Evolutionary conservation across 2,113 vertebrate species (phyloP).

Genomic region (Mormyrus lacerda): DNA sequence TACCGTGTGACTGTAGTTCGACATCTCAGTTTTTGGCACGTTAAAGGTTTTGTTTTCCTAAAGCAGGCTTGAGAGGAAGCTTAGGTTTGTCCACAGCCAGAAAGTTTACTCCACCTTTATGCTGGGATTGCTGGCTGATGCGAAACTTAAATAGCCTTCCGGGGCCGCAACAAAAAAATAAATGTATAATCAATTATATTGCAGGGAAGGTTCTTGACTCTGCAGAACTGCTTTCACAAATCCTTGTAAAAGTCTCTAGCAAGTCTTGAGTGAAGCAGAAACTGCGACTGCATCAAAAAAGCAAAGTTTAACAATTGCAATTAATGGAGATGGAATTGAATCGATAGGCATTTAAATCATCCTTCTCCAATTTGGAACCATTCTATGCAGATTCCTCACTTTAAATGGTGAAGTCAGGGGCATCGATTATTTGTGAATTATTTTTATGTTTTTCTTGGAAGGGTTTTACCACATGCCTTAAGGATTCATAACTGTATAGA

Average conservation of each 20-base stretch:
- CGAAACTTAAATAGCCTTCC: background rate
- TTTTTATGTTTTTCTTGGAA: background rate
- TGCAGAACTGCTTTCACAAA: background rate
- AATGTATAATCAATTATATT: background rate
- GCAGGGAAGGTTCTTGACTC: background rate
- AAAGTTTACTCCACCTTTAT: background rate
- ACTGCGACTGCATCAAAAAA: background rate
- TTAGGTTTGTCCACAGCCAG: background rate
- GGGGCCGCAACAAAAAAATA: slow-evolving; percentile 2
- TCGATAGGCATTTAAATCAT: slow-evolving; percentile 12
- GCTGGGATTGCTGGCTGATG: background rate
- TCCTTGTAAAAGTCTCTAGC: background rate
- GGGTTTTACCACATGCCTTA: background rate
- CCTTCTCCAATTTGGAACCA: background rate
- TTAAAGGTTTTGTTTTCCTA: background rate
- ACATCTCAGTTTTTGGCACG: background rate
- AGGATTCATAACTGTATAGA: background rate
- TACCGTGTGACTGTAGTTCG: background rate
- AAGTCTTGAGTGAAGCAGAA: background rate
- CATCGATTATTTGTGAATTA: background rate
- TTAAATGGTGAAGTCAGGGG: background rate
- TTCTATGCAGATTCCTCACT: background rate
- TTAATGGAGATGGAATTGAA: background rate
- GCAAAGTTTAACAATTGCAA: background rate
- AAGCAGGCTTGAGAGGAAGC: background rate